phyloP scores from a whole-genome alignment of 2,888 invertebrate species.

The Rhagophthalmus giganteus region DNA sequence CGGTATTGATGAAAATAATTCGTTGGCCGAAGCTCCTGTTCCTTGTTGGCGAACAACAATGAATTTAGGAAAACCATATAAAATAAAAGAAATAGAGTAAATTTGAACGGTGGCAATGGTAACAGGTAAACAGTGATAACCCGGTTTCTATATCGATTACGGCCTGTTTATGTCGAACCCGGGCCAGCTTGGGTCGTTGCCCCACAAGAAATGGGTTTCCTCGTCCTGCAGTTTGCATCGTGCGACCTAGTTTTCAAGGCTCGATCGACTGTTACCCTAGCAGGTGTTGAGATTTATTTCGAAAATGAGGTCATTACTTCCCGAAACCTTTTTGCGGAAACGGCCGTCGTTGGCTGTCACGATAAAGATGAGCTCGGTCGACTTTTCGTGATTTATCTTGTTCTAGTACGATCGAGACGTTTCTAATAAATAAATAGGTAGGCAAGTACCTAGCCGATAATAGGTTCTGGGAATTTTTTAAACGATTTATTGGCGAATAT shows the following conservation, averaged over 20 bases:
- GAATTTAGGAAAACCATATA: not conserved
- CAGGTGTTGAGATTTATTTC: slow-evolving; percentile 30
- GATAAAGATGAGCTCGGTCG: too few species aligned
- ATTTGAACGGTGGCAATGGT: slow-evolving; percentile 7
- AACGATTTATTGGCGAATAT: too few species aligned
- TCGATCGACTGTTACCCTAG: slow-evolving; percentile 48
- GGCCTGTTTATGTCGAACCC: slow-evolving; percentile 38
- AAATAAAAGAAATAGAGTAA: not conserved
- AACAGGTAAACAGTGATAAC: slow-evolving; percentile 36
- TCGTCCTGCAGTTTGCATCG: slow-evolving; percentile 43
- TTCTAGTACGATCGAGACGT: too few species aligned
- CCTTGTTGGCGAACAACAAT: too few species aligned
- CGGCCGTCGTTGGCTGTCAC: too few species aligned
- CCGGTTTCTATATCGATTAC: slow-evolving; percentile 37
- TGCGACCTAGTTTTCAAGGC: slow-evolving; percentile 53
- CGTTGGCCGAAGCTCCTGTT: too few species aligned
- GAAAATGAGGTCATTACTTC: slow-evolving; percentile 15
- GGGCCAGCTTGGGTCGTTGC: slow-evolving; percentile 46
- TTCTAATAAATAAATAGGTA: too few species aligned
- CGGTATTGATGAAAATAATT: too few species aligned
- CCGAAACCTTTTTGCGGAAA: slow-evolving; percentile 2
- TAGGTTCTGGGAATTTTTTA: too few species aligned
- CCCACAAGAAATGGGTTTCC: slow-evolving; percentile 38
- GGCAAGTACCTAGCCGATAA: too few species aligned
- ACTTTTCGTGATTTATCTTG: too few species aligned